Evolutionary conservation across 2,113 vertebrate genomes (phyloP).

Genomic region (Nymphicus hollandicus): DNA sequence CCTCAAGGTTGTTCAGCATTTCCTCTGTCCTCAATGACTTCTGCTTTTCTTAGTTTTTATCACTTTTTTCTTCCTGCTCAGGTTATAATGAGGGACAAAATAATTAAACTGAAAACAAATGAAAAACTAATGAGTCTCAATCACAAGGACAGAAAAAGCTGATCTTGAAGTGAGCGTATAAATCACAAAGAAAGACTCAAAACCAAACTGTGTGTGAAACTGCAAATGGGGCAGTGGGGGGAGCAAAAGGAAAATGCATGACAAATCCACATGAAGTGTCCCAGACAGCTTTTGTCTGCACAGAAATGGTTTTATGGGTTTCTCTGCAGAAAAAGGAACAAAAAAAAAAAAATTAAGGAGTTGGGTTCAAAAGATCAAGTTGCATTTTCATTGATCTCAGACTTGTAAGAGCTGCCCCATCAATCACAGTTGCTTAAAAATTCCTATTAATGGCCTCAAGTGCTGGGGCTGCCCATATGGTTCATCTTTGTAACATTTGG

Average conservation of each 20-base stretch:
- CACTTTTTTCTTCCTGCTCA: not conserved
- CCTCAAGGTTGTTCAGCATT: not conserved
- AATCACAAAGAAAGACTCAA: not conserved
- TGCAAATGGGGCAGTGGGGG: not conserved
- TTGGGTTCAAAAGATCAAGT: constrained; percentile 80
- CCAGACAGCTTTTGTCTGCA: constrained; percentile 74
- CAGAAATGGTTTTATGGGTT: constrained; percentile 64
- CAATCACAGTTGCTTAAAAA: constrained; percentile 80
- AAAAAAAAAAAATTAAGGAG: constrained; percentile 67
- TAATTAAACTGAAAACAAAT: not conserved
- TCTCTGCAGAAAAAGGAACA: constrained; percentile 65
- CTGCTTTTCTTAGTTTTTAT: not conserved
- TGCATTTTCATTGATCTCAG: constrained; percentile 81
- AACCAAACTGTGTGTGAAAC: not conserved
- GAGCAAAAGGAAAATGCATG: constrained; percentile 58
- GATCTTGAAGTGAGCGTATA: not conserved
- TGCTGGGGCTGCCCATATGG: constrained; percentile 73
- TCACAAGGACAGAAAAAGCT: not conserved
- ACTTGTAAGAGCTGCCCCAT: constrained; percentile 78
- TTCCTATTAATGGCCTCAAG: constrained; percentile 73
- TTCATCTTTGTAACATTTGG: constrained; percentile 80
- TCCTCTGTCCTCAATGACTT: not conserved
- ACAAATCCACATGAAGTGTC: constrained; percentile 55
- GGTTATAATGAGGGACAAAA: not conserved
- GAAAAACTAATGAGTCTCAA: not conserved